Conservation (phyloP, 1,140 invertebrate genomes). For the Antheraea mylitta region DNA sequence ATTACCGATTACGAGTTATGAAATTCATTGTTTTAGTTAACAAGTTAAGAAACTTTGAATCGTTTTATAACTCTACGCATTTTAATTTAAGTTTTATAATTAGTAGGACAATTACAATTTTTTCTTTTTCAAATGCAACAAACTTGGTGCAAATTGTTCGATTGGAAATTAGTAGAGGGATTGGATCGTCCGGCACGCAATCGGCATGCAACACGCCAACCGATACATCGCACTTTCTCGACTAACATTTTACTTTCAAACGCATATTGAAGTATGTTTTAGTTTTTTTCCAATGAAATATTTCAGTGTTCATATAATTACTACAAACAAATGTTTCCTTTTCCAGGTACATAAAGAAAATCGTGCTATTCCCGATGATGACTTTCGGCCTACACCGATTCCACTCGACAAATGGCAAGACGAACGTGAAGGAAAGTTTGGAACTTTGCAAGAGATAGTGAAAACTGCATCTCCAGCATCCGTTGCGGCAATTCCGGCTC, state of each 20-base stretch:
- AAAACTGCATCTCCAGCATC: conserved; percentile 41
- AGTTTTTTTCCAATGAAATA: conserved; percentile 28
- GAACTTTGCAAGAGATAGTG: conserved; percentile 68
- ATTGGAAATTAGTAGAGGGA: conserved; percentile 57
- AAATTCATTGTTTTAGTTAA: no score
- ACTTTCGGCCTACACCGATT: conserved; percentile 65
- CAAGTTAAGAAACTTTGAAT: no score
- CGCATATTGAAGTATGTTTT: conserved; percentile 49
- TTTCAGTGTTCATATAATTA: conserved; percentile 14
- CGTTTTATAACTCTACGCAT: no score
- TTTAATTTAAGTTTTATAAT: no score
- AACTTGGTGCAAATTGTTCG: conserved; percentile 32
- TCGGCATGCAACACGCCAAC: conserved; percentile 32
- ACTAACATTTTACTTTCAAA: conserved; percentile 72
- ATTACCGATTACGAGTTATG: no score
- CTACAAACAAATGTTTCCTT: conserved; percentile 16
- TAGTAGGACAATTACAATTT: neutral
- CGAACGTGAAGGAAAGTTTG: conserved; percentile 49
- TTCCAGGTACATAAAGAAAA: conserved; percentile 51
- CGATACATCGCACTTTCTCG: conserved; percentile 57
- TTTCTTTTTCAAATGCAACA: conserved; percentile 1
- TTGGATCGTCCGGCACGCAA: conserved; percentile 36
- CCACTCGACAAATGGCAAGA: conserved; percentile 67
- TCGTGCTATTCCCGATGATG: conserved; percentile 35
- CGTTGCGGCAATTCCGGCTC: conserved; percentile 50